These are phyloP conservation scores for Ceuthmochares aereus DNA, from an alignment of 2,113 vertebrate genomes.

Conservation along the genomic window DNA sequence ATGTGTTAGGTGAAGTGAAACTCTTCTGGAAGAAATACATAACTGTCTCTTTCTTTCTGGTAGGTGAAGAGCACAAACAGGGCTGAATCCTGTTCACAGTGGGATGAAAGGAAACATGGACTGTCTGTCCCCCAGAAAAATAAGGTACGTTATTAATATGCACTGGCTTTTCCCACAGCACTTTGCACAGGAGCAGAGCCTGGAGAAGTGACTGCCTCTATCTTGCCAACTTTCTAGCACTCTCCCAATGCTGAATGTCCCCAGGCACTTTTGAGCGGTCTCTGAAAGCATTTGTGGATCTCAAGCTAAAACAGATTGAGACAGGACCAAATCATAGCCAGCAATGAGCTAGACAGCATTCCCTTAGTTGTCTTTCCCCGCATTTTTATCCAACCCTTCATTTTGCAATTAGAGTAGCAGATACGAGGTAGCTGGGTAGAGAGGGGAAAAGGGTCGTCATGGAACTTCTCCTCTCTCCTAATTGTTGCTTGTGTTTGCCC, in stretches of 20 bases:
- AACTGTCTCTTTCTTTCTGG: neutral
- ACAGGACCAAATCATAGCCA: neutral
- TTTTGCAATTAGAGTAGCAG: neutral
- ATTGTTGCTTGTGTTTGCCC: neutral
- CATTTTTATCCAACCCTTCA: neutral
- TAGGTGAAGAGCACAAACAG: neutral
- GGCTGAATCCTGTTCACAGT: neutral
- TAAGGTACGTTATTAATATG: neutral
- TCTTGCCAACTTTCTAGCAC: neutral
- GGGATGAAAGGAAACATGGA: neutral
- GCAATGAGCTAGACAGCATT: neutral
- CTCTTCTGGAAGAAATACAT: neutral
- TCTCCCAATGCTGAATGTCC: neutral
- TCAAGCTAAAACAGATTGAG: neutral
- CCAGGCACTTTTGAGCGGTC: neutral
- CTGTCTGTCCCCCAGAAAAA: neutral
- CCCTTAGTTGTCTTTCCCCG: neutral
- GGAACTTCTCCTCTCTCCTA: neutral
- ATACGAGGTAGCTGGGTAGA: neutral
- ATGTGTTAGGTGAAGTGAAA: neutral
- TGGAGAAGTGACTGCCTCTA: rapidly evolving
- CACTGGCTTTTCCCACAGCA: neutral
- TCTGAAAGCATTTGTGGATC: neutral
- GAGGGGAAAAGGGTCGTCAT: neutral
- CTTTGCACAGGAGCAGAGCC: neutral